A percentile compares a stretch with the other conserved stretches of the same genome.
Conservation (phyloP, 2,797 vertebrate genomes). For the Chlorospingus semifuscus region DNA sequence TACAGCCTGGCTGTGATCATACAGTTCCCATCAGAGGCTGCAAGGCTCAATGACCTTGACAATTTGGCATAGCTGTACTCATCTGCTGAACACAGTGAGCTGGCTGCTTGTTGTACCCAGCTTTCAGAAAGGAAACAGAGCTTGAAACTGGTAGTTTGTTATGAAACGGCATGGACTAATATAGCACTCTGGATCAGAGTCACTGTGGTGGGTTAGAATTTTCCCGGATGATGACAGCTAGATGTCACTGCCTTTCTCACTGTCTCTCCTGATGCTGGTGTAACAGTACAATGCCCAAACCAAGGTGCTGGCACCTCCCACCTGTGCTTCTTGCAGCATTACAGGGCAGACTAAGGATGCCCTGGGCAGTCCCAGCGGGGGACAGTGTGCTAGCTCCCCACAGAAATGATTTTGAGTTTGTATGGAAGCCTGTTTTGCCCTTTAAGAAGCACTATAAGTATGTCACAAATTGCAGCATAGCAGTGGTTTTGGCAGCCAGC, state of each 20-base stretch:
- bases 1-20: background rate
- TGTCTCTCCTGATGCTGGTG: background rate
- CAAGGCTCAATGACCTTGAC: background rate
- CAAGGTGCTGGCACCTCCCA: background rate
- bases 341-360: background rate
- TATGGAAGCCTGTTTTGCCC: background rate
- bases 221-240: background rate
- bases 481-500: background rate
- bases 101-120: background rate
- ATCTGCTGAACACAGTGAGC: background rate
- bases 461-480: background rate
- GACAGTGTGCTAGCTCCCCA: background rate
- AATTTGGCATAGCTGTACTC: background rate
- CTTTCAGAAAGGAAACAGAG: background rate
- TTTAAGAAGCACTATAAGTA: background rate
- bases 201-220: background rate
- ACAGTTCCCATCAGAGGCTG: background rate
- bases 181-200: background rate
- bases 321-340: background rate
- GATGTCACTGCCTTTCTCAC: background rate
- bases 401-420: background rate
- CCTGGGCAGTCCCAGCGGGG: background rate
- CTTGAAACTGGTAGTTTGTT: background rate
- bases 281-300: background rate
- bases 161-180: background rate